phyloP scores from a whole-genome alignment of 2,113 vertebrate genomes.

The Phalacrocorax carbo region DNA sequence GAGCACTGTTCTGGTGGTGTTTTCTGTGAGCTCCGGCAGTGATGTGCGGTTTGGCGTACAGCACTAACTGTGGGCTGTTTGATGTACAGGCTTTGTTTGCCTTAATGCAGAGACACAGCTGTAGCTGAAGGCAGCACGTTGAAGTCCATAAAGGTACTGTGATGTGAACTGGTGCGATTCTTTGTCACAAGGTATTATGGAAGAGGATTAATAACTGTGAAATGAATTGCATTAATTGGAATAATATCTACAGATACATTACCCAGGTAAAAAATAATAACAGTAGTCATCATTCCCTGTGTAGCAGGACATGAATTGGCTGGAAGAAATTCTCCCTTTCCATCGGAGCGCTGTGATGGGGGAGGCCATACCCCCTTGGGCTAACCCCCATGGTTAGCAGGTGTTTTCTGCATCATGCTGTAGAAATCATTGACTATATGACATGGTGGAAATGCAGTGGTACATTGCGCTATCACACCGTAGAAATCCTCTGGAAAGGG shows the following conservation, averaged over 20 bases:
- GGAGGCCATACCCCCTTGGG: not conserved
- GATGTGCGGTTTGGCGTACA: not conserved
- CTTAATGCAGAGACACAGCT: not conserved
- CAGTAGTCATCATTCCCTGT: not conserved
- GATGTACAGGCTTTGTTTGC: not conserved
- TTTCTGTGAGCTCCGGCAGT: not conserved
- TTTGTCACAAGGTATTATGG: not conserved
- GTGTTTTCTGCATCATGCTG: not conserved
- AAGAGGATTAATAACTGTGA: not conserved
- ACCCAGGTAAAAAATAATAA: not conserved
- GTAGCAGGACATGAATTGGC: not conserved
- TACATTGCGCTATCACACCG: fast-evolving
- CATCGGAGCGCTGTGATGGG: fast-evolving
- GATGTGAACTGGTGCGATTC: not conserved
- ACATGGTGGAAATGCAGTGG: fast-evolving
- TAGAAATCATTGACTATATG: not conserved
- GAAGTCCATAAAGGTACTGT: not conserved
- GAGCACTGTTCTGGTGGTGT: not conserved
- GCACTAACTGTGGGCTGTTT: not conserved
- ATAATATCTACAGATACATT: not conserved
- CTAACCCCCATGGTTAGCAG: not conserved
- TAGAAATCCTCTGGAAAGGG: not conserved
- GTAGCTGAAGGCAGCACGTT: fast-evolving
- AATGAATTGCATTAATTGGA: not conserved
- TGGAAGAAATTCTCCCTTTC: not conserved